These are phyloP conservation scores for Malurus leucopterus DNA, from an alignment of 2,797 vertebrate genomes.

Conservation along the genomic window DNA sequence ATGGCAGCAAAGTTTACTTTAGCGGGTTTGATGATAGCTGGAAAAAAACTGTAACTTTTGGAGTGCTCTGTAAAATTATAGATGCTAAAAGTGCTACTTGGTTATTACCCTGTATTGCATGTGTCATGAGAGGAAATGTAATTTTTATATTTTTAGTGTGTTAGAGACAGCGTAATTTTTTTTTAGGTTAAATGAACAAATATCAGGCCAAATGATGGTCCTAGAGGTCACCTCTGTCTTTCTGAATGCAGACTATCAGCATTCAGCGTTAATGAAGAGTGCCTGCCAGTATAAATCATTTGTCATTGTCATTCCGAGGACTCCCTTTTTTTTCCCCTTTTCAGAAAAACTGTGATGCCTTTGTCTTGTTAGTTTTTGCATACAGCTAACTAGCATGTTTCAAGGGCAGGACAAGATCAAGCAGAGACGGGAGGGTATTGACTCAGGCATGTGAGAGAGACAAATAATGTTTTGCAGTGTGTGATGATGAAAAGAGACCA, in stretches of 20 bases:
- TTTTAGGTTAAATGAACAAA: neutral
- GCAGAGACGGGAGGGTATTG: neutral
- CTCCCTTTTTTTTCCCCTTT: neutral
- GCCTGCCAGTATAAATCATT: neutral
- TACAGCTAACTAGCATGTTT: neutral
- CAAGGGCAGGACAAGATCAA: slow-evolving; percentile 39
- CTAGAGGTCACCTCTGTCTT: neutral
- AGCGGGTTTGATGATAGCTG: neutral
- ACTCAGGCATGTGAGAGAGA: neutral
- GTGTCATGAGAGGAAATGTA: neutral
- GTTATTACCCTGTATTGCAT: neutral
- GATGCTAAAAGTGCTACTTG: neutral
- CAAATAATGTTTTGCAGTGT: neutral
- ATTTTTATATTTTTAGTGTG: neutral
- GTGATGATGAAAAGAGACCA: neutral
- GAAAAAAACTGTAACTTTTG: neutral
- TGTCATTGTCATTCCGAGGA: slow-evolving; percentile 4
- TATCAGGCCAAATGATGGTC: neutral
- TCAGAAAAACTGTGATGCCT: neutral
- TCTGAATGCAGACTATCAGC: neutral
- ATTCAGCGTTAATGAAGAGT: neutral
- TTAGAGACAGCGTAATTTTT: neutral
- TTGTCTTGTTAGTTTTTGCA: slow-evolving; percentile 18
- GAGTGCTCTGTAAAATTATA: neutral
- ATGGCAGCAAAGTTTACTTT: neutral